phyloP scores from a whole-genome alignment of 2,888 invertebrate species.

The Pachliopta kotzebuea region DNA sequence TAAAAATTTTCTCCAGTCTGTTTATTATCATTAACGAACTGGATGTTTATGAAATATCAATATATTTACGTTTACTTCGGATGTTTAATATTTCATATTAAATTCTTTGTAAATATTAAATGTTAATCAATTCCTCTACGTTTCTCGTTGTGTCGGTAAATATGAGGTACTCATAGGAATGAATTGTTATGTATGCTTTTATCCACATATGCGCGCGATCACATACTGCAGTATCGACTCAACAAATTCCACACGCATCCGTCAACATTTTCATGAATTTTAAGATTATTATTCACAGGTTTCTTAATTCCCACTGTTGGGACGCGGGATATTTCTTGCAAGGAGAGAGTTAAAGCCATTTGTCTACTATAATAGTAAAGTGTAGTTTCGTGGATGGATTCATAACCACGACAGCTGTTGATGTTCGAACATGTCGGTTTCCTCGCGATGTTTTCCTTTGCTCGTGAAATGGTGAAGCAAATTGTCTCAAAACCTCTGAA shows the following conservation, averaged over 20 bases:
- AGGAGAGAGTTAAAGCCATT: too few relatives aligned
- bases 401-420: too few relatives aligned
- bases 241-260: slow-evolving; percentile 41
- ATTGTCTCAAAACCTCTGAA: background rate
- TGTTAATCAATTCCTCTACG: slow-evolving; percentile 8
- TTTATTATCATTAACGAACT: slow-evolving; percentile 1
- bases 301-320: background rate
- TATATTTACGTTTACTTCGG: slow-evolving; percentile 31
- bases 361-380: too few relatives aligned
- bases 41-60: slow-evolving; percentile 30
- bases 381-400: too few relatives aligned
- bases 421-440: too few relatives aligned
- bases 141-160: slow-evolving; percentile 12
- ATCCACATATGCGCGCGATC: slow-evolving; percentile 31
- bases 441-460: too few relatives aligned
- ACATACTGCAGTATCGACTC: slow-evolving; percentile 39
- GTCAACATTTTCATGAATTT: slow-evolving; percentile 36
- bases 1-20: background rate
- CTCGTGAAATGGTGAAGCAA: background rate
- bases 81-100: slow-evolving; percentile 13
- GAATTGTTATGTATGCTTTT: slow-evolving; percentile 20
- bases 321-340: too few relatives aligned
- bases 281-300: background rate
- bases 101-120: slow-evolving; percentile 23
- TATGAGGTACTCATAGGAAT: slow-evolving; percentile 22